Percentiles rank a stretch among this genome's conserved stretches.
Conservation (phyloP, 2,797 vertebrate genomes). For the Champsocephalus gunnari region DNA sequence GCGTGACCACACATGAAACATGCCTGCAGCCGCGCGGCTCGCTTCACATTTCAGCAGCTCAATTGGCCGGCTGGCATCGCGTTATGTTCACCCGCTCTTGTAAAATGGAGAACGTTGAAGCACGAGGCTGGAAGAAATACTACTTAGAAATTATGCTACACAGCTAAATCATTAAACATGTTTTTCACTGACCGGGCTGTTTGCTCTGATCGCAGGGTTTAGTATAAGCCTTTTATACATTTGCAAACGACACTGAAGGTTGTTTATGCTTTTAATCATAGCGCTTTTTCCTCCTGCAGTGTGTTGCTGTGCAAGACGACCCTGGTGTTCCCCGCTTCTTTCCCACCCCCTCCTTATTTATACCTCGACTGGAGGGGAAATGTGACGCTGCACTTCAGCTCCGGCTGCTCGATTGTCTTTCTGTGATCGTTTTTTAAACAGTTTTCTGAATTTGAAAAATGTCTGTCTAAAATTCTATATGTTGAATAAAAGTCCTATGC, state of each 20-base stretch:
- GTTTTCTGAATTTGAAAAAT: constrained; percentile 46
- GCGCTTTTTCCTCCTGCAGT: constrained; percentile 59
- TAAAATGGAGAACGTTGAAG: not conserved
- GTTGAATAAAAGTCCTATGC: constrained; percentile 85
- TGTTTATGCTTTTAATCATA: not conserved
- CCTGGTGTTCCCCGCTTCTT: constrained; percentile 28
- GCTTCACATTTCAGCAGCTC: constrained; percentile 21
- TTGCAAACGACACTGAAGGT: not conserved
- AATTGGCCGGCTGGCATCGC: not conserved
- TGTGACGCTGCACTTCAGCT: constrained; percentile 21
- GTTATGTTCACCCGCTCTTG: not conserved
- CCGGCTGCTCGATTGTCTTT: constrained; percentile 17
- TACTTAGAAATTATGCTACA: not conserved
- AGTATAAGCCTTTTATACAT: not conserved
- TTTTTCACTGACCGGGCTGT: not conserved
- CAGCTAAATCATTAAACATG: not conserved
- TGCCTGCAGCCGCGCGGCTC: not conserved
- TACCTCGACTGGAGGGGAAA: constrained; percentile 59
- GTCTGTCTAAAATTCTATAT: constrained; percentile 55
- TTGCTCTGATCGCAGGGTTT: not conserved
- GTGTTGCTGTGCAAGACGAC: constrained; percentile 52
- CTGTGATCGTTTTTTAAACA: constrained; percentile 45
- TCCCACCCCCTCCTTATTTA: constrained; percentile 67
- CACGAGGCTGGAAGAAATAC: not conserved
- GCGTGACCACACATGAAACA: constrained; percentile 4